Conservation (phyloP, 2,113 vertebrate genomes). For the Hassar affinis region DNA sequence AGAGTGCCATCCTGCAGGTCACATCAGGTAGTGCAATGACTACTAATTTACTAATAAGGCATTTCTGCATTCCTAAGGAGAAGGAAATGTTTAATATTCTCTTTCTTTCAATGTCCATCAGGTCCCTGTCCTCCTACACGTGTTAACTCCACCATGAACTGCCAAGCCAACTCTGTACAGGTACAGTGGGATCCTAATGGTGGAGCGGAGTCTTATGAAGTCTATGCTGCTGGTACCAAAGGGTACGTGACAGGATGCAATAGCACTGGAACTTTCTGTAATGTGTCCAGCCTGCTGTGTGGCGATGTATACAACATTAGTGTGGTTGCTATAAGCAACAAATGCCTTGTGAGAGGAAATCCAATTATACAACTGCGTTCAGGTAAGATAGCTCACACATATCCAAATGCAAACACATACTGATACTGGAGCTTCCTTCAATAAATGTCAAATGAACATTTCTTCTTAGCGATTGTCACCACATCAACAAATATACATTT, state of each 20-base stretch:
- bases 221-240: slow-evolving; percentile 59
- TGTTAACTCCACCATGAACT: slow-evolving; percentile 55
- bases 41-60: background rate
- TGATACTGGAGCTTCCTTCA: background rate
- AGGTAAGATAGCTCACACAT: slow-evolving; percentile 55
- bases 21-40: slow-evolving; percentile 63
- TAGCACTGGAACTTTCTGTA: slow-evolving; percentile 53
- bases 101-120: slow-evolving; percentile 43
- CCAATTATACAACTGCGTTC: slow-evolving; percentile 52
- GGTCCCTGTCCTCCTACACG: slow-evolving; percentile 67
- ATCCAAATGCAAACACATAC: background rate
- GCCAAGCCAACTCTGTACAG: slow-evolving; percentile 56
- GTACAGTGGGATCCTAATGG: slow-evolving; percentile 61
- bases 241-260: slow-evolving; percentile 57
- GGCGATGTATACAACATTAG: slow-evolving; percentile 70
- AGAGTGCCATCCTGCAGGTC: slow-evolving; percentile 53
- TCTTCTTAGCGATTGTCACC: background rate
- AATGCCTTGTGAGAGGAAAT: slow-evolving; percentile 66
- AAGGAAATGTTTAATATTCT: background rate
- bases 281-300: slow-evolving; percentile 63
- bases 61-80: no score
- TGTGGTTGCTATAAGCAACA: slow-evolving; percentile 58
- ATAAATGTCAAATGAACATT: background rate
- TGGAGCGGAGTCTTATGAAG: slow-evolving; percentile 64
- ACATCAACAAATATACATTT: background rate